Conservation (phyloP, 2,888 invertebrate species). For the Eilema griseolum region DNA sequence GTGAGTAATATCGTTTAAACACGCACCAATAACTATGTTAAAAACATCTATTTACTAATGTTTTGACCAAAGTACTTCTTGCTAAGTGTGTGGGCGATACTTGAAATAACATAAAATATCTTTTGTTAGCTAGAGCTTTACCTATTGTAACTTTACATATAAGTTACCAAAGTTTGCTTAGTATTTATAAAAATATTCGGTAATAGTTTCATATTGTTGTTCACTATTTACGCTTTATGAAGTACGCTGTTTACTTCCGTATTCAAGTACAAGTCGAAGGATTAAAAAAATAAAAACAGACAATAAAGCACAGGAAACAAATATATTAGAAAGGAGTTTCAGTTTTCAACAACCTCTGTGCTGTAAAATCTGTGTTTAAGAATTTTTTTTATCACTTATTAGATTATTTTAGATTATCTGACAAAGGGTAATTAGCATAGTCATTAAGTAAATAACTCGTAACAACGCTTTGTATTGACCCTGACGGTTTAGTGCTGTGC, state of each 20-base stretch:
- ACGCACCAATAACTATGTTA: conserved; percentile 9
- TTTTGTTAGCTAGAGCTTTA: conserved; percentile 73
- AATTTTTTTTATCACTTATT: not conserved
- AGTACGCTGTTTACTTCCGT: conserved; percentile 58
- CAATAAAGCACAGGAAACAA: conserved; percentile 10
- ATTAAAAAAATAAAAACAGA: conserved; percentile 26
- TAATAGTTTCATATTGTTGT: not conserved
- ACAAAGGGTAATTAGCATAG: conserved; percentile 15
- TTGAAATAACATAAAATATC: conserved; percentile 69
- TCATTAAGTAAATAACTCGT: conserved; percentile 2
- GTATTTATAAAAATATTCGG: not conserved
- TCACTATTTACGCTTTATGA: not conserved
- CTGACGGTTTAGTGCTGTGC: not conserved
- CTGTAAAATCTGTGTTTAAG: not conserved
- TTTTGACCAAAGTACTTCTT: conserved; percentile 66
- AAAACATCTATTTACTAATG: conserved; percentile 44
- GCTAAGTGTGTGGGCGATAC: conserved; percentile 79
- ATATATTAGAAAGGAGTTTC: conserved; percentile 41
- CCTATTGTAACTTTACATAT: conserved; percentile 34
- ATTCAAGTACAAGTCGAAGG: conserved; percentile 50
- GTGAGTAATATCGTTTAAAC: conserved; percentile 55
- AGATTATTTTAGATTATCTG: not conserved
- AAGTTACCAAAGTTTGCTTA: conserved; percentile 21
- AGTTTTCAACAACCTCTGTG: conserved; percentile 25
- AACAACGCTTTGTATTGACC: not conserved